phyloP scores from a whole-genome alignment of 2,113 vertebrate species.

The Chloropsis hardwickii region DNA sequence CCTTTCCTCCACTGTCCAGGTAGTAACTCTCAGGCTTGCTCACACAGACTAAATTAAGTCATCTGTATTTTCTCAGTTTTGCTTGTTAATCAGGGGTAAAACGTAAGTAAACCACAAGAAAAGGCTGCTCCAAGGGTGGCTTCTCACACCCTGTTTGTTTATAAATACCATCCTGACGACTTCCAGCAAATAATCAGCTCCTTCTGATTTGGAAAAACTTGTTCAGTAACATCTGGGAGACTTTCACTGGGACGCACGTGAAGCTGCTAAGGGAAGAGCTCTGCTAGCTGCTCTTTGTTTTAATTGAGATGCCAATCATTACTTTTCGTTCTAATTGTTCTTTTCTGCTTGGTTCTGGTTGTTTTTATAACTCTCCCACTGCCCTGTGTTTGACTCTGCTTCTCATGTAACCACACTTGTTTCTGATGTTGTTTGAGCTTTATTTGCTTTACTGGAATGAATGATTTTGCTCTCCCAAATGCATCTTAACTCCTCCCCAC shows the following conservation, averaged over 20 bases:
- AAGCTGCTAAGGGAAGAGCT: neutral
- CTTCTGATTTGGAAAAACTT: neutral
- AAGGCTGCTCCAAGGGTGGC: neutral
- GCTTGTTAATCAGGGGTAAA: neutral
- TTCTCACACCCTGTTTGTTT: neutral
- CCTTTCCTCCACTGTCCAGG: neutral
- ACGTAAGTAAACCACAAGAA: neutral
- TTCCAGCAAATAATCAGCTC: neutral
- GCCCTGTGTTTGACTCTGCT: neutral
- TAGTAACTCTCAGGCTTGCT: neutral
- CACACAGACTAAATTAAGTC: neutral
- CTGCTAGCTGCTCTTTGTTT: neutral
- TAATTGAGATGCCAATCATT: neutral
- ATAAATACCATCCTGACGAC: neutral
- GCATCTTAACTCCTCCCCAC: slow-evolving; percentile 43
- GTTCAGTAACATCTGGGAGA: neutral
- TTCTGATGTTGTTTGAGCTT: slow-evolving; percentile 40
- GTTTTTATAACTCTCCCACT: slow-evolving; percentile 26
- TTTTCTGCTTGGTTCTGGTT: neutral
- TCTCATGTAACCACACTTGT: slow-evolving; percentile 6
- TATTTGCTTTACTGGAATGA: slow-evolving; percentile 54
- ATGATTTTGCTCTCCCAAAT: slow-evolving; percentile 36
- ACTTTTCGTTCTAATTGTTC: slow-evolving; percentile 12
- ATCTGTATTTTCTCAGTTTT: neutral
- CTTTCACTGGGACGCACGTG: fast-evolving